Evolutionary conservation across 2,113 vertebrate genomes (phyloP), one percentile per base, ranked within the genome.

Genomic region (Nerophis ophidion): DNA sequence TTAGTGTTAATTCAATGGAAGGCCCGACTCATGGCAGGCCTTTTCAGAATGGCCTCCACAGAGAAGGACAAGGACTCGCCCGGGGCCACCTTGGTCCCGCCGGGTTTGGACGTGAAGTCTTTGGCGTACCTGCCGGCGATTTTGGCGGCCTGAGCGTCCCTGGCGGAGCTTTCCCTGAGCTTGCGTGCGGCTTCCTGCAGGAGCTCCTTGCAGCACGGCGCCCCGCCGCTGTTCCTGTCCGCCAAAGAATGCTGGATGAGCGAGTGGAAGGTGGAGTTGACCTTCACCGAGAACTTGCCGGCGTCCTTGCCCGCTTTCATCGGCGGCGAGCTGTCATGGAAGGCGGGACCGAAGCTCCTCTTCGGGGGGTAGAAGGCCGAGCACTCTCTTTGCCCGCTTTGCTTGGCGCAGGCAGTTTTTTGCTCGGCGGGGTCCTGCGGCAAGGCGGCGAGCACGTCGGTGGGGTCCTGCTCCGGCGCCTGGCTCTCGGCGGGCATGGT

Each of bases 31-130:
- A 92, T 70, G 46, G 91, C 84, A 26, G 91, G 93, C 68, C 92
- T 83, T 66, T 97, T 98, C 70, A 99, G 91, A 63, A 99, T 98
- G 75, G 97, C 94, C 66, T 99, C 96, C 72, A 99, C 97, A 0
- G 97, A 99, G 86, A 98, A 99, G 1, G 95, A 94, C 79, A 99
- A 76, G 0, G 93, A 89, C 61, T 98, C 97, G 14, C 79, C 69
- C 55, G 91, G 19, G 0, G 90, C 77, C 79, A 92, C 84, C 87
- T 95, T 98, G 71, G 84, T 88, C 66, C 92, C 85, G 48, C 86
- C 71, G 34, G 96, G 89, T 77, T 95, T 96, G 40, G 85, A 83
- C 65, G 83, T 84, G 6, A 90, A 89, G 84, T 95, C 91, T 88
- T 93, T 94, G 45, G 86, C 64, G 0, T 85, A 90, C 70, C 91